Conservation (phyloP, 2,888 invertebrate genomes). For the Tetheella fluctuosa region DNA sequence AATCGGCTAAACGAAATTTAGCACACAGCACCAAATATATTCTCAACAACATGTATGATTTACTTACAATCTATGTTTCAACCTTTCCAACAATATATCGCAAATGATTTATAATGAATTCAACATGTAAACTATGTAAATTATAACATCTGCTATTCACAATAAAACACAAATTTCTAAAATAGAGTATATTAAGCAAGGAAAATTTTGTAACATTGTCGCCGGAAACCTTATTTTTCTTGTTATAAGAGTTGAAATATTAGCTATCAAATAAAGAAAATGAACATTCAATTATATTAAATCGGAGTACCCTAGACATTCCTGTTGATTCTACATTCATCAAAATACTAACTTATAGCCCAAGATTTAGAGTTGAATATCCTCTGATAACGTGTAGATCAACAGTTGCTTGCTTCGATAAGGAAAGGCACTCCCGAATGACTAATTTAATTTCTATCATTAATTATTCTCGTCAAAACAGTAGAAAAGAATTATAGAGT, state of each 20-base stretch:
- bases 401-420: slow-evolving; percentile 11
- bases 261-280: slow-evolving; percentile 44
- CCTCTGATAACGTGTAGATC: slow-evolving; percentile 16
- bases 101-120: too few relatives aligned
- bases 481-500: slow-evolving; percentile 12
- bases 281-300: slow-evolving; percentile 44
- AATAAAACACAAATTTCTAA: background rate
- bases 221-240: slow-evolving; percentile 24
- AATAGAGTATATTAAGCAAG: slow-evolving; percentile 15
- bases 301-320: slow-evolving; percentile 13
- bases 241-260: slow-evolving; percentile 39
- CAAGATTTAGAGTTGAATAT: background rate
- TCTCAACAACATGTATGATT: too few relatives aligned
- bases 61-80: too few relatives aligned
- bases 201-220: slow-evolving; percentile 19
- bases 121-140: background rate
- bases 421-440: slow-evolving; percentile 22
- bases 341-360: background rate
- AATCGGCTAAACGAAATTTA: too few relatives aligned
- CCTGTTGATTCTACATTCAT: background rate
- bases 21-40: too few relatives aligned
- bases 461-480: slow-evolving; percentile 41
- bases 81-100: too few relatives aligned
- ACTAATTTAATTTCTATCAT: slow-evolving; percentile 36
- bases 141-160: background rate